Base-by-base conservation (phyloP, 1,140 invertebrate genomes). In the Leptoteleia sp. region DNA sequence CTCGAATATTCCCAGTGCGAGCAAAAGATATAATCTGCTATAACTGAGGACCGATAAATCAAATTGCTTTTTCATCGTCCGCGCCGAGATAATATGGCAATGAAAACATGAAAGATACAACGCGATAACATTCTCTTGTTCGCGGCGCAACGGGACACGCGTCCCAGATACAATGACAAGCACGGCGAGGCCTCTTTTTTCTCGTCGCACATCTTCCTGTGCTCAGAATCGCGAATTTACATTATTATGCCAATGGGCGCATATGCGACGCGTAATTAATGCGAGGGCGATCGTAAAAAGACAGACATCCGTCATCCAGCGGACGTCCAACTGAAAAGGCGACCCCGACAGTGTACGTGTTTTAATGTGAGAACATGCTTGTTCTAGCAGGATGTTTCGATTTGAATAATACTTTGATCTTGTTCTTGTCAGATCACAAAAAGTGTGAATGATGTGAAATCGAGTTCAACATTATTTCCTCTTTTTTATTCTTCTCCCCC, bases 21-120 rank as follows among this genome's bases (percentile, higher is more conserved):
- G 42, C 17, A 22, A 40, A 70, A 79, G 71, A 80, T 76, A 70
- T 76, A 45, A 73, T 59, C 65, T 72, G 70, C 43, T 52, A 55
- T 62, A 72, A 35, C 25, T 37, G 42, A 33, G 16, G 33, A 35
- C 45, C 68, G 80, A 88, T 88, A 88, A 88, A 88, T 88, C 86
- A 88, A 86, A 85, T 83, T 35, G 72, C 67, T 88, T 89, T 88
- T 88, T 87, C 82, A 73, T 76, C 76, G 82, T 52, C 42, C 76
- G 59, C 64, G 72, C 73, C 31, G 40, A 78, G 62, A 71, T 78
- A 81, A 79, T 82, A 83, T 81, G 81, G 82, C 85, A 87, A 88
- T 87, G 86, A 85, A 87, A 88, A 86, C 80, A 86, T 45, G 82
- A 79, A 76, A 84, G 83, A 88, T 87, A 87, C 83, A 83, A 81